Percentiles rank a stretch among this genome's conserved stretches.
Evolutionary conservation across 2,797 vertebrate species (phyloP).

Genomic region (Scyliorhinus canicula): DNA sequence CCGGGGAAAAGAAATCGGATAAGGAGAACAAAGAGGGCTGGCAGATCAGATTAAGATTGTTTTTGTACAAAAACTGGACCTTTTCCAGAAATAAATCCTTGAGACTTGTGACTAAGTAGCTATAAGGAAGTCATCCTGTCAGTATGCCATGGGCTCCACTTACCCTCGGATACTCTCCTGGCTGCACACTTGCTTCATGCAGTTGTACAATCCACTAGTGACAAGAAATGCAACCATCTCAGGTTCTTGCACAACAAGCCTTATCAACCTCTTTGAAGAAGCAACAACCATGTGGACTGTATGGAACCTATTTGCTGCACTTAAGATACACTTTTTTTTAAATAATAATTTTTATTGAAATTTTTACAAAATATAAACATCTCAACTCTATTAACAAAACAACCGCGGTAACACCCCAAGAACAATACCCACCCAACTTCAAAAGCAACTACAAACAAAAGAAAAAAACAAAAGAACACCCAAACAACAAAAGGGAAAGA

Average conservation of each 20-base stretch:
- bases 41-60: neutral
- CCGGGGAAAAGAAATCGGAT: neutral
- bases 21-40: neutral
- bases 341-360: no score
- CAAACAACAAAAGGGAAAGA: no score
- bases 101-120: neutral
- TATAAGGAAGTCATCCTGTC: neutral
- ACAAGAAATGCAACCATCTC: neutral
- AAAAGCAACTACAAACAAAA: no score
- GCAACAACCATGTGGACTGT: neutral
- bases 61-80: neutral
- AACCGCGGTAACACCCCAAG: no score
- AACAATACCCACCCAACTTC: no score
- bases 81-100: neutral
- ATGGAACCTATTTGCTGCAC: neutral
- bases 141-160: neutral
- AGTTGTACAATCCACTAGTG: neutral
- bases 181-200: neutral
- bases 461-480: no score
- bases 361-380: no score
- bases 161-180: neutral
- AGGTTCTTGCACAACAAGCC: neutral
- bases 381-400: no score
- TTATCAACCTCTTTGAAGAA: neutral
- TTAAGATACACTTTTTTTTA: neutral